phyloP scores from a whole-genome alignment of 2,888 invertebrate genomes.

The Polydrusus tereticollis region DNA sequence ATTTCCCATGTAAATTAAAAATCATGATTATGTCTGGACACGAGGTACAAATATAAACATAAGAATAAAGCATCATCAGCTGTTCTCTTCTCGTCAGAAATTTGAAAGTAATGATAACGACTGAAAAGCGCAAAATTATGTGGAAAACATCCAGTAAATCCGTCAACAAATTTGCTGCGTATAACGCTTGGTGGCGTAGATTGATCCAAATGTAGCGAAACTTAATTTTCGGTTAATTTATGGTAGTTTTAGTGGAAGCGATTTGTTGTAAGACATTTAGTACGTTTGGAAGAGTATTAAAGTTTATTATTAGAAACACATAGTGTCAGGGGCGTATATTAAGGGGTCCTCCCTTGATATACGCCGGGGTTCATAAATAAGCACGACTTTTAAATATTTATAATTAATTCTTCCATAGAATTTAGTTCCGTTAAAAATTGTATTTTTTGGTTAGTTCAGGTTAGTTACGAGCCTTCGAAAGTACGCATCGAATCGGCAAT shows the following conservation, averaged over 20 bases:
- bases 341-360: too few species aligned
- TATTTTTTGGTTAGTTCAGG: too few species aligned
- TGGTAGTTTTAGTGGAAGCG: slow-evolving; percentile 3
- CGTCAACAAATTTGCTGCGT: slow-evolving; percentile 34
- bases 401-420: too few species aligned
- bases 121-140: slow-evolving; percentile 28
- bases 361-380: too few species aligned
- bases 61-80: background rate
- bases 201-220: slow-evolving; percentile 31
- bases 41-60: too few species aligned
- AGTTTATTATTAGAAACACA: background rate
- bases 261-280: slow-evolving; percentile 25
- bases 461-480: too few species aligned
- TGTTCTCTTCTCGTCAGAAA: background rate
- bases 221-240: slow-evolving; percentile 39
- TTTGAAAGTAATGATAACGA: background rate
- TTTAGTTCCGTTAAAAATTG: too few species aligned
- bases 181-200: slow-evolving; percentile 27
- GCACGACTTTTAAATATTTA: too few species aligned
- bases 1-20: too few species aligned
- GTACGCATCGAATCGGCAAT: too few species aligned
- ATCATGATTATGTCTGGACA: too few species aligned
- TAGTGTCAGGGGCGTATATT: too few species aligned
- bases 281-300: background rate
- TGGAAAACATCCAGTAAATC: slow-evolving; percentile 28